phyloP scores from a whole-genome alignment of 2,888 invertebrate species.

The Notodonta ziczac region DNA sequence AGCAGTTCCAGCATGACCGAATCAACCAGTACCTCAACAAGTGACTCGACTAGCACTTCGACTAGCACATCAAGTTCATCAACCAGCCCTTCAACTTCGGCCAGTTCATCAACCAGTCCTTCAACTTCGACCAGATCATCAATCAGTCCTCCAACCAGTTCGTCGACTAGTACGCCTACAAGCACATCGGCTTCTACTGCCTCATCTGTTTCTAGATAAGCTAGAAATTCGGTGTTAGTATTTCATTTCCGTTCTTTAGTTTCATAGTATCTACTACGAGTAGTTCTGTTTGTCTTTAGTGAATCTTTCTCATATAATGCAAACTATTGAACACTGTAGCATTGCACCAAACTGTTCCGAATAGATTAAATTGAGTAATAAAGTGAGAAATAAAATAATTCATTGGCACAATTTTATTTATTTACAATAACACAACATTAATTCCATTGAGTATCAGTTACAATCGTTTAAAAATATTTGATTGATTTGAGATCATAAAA shows the following conservation, averaged over 20 bases:
- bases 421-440: slow-evolving; percentile 71
- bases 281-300: too few relatives aligned
- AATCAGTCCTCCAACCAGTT: not conserved
- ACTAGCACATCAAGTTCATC: slow-evolving; percentile 16
- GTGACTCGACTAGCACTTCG: slow-evolving; percentile 13
- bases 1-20: slow-evolving; percentile 14
- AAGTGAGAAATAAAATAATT: slow-evolving; percentile 48
- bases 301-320: too few relatives aligned
- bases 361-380: too few relatives aligned
- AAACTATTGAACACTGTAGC: not conserved
- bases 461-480: slow-evolving; percentile 39
- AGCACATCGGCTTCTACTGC: not conserved
- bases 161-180: not conserved
- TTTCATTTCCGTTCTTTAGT: not conserved
- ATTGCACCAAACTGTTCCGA: too few relatives aligned
- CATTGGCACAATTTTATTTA: slow-evolving; percentile 62
- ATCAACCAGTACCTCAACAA: slow-evolving; percentile 20
- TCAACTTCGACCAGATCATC: slow-evolving; percentile 10
- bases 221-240: not conserved
- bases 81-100: slow-evolving; percentile 22
- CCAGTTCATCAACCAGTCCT: slow-evolving; percentile 8
- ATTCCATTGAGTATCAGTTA: slow-evolving; percentile 50
- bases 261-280: not conserved
- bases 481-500: slow-evolving; percentile 38
- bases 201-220: not conserved